Evolutionary conservation across 2,888 invertebrate species (phyloP), one percentile per base, ranked within the genome.

Genomic region (Drosophila infuscata): DNA sequence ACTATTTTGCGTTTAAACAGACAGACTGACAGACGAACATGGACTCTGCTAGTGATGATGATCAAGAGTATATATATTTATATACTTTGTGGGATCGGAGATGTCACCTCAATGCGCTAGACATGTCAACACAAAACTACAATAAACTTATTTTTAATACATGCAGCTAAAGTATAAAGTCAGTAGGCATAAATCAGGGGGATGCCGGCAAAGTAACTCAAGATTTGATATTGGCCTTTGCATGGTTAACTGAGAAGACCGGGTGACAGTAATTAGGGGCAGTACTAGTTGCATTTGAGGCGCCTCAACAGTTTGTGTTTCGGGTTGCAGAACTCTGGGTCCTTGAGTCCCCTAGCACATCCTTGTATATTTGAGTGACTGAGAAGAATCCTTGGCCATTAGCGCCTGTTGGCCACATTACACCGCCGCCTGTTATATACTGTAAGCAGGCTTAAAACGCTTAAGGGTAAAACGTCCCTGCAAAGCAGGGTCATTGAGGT

Each of bases 361-460:
- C 52, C 60, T 53, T 59, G 69, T 32, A 38, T 29, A 25, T 30
- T 32, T 32, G 36, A 25, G 25, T 5, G n/a, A 36, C 29, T 35
- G 53, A n/a, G 15, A 36, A 61, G 33, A 70, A 54, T 57, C 66
- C 77, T 74, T 74, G 78, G 76, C 79, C 58, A 76, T 67, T 76
- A 67, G 53, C 62, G 41, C 29, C 38, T 51, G 62, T 74, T 70
- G 75, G 67, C 54, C 76, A 70, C 49, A 78, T 70, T 65, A 77
- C 60, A 59, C 20, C 51, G 38, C 36, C 29, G 29, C 54, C 58
- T 48, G 59, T 69, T 74, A 57, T 35, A 25, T 74, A 56, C 66
- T 78, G 64, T 62, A 61, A 67, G 64, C 58, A 20, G 61, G 51
- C 73, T 57, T 59, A 43, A 54, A 61, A 52, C 63, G 73, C 63